Evolutionary conservation across 2,888 invertebrate species (phyloP).

Genomic region (Orthonychiurus folsomi): DNA sequence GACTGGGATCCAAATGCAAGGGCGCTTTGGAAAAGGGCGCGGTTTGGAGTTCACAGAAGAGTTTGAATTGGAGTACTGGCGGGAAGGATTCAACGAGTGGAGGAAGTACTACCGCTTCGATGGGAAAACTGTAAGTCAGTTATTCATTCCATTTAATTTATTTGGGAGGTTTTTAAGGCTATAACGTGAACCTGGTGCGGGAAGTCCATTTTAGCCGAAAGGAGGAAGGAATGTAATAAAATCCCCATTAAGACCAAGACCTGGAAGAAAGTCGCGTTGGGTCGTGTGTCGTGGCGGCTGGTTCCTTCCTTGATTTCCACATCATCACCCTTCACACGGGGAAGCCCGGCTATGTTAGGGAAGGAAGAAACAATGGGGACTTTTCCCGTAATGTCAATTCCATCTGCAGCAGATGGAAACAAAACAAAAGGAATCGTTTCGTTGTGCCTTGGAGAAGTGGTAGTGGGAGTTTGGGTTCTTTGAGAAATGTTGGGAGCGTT

Average conservation of each 20-base stretch:
- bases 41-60: constrained; percentile 66
- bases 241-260: constrained; percentile 20
- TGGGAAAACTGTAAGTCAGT: constrained; percentile 54
- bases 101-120: constrained; percentile 57
- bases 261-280: no score
- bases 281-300: not conserved
- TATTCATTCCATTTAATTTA: not conserved
- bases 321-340: constrained; percentile 9
- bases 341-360: no score
- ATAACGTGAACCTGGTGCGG: no score
- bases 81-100: constrained; percentile 51
- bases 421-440: not conserved
- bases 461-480: no score
- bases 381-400: constrained; percentile 10
- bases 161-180: no score
- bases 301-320: not conserved
- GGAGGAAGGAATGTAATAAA: constrained; percentile 22
- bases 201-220: no score
- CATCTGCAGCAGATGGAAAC: constrained; percentile 6
- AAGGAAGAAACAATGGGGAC: constrained; percentile 15
- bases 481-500: not conserved
- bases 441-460: not conserved
- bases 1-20: constrained; percentile 66
- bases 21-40: constrained; percentile 60
- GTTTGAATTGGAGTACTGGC: constrained; percentile 60